These are phyloP conservation scores for Colistium nudipinnis DNA, from an alignment of 2,113 vertebrate species.

Conservation along the genomic window DNA sequence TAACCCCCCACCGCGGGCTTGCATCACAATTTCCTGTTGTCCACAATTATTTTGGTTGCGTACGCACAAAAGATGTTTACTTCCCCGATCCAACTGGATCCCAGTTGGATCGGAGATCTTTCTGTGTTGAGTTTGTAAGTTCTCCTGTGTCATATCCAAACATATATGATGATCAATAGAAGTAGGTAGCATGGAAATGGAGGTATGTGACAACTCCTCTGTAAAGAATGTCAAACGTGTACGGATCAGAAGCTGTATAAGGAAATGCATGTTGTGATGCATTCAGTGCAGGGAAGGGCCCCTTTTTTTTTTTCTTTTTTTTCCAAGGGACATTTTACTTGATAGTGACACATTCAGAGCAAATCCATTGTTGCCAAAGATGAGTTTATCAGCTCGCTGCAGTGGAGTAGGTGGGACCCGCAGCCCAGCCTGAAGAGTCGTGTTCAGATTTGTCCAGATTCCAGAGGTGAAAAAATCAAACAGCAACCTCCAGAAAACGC, in stretches of 20 bases:
- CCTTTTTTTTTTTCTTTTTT: too few relatives aligned
- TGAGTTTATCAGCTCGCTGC: background rate
- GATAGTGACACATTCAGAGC: too few relatives aligned
- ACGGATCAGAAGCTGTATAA: background rate
- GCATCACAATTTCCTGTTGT: constrained; percentile 67
- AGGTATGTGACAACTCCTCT: constrained; percentile 5
- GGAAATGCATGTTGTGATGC: background rate
- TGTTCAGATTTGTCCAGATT: constrained; percentile 66
- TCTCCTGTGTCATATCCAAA: background rate
- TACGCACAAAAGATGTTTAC: background rate
- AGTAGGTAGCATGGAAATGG: background rate
- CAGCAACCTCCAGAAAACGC: background rate
- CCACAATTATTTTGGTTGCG: constrained; percentile 19
- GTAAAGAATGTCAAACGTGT: background rate
- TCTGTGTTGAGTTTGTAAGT: background rate
- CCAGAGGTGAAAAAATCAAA: constrained; percentile 36
- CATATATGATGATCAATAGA: background rate
- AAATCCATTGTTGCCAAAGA: background rate
- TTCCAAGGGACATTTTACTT: too few relatives aligned
- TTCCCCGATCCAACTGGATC: too few relatives aligned
- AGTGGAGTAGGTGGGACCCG: constrained; percentile 7
- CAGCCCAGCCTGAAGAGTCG: constrained; percentile 7
- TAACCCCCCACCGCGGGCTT: constrained; percentile 34
- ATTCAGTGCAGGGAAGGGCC: background rate
- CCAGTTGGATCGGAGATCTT: too few relatives aligned